These are phyloP conservation scores for Cercopithecus mona DNA, from an alignment of 2,113 vertebrate genomes.

Conservation along the genomic window DNA sequence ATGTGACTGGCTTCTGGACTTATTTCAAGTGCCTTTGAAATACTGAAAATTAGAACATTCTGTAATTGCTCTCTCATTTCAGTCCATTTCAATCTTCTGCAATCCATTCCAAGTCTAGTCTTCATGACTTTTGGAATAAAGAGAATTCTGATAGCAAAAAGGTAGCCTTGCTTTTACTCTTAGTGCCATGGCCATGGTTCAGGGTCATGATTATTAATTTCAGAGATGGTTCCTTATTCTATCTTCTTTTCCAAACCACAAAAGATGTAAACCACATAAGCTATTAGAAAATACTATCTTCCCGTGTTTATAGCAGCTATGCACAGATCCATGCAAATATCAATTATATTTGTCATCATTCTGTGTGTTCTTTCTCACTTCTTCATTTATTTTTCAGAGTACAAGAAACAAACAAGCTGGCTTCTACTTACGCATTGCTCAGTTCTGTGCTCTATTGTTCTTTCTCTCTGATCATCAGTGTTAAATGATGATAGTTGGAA, in stretches of 20 bases:
- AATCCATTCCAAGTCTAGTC: neutral
- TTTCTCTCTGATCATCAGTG: neutral
- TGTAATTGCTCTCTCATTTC: neutral
- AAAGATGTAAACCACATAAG: neutral
- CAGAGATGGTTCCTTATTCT: neutral
- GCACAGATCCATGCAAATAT: neutral
- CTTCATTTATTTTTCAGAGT: neutral
- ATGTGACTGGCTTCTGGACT: neutral
- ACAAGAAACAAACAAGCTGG: neutral
- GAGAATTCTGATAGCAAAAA: neutral
- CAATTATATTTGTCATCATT: neutral
- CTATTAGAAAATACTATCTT: neutral
- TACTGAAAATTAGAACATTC: neutral
- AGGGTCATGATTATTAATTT: neutral
- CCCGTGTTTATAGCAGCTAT: neutral
- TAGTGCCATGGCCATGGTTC: rapidly evolving
- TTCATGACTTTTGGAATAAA: neutral
- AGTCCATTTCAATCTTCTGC: neutral
- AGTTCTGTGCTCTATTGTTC: neutral
- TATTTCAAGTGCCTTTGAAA: neutral
- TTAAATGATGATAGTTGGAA: neutral
- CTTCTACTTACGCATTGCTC: neutral
- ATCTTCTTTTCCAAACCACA: neutral
- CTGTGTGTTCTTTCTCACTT: neutral
- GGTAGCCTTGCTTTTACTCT: neutral